Evolutionary conservation across 2,797 vertebrate genomes (phyloP), one percentile per base, ranked within the genome.

Genomic region (Chromis chromis): DNA sequence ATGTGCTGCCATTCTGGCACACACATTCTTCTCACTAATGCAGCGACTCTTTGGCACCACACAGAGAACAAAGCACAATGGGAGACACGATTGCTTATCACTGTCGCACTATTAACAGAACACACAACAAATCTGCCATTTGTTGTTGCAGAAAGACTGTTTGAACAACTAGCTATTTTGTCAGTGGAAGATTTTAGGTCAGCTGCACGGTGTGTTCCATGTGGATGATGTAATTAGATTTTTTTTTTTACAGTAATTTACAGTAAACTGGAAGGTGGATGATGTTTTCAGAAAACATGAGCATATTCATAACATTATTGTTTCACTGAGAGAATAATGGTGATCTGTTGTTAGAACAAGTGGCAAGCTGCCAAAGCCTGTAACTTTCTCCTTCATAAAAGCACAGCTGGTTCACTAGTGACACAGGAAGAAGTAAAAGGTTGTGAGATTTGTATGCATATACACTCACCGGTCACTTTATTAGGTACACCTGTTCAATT

Each of bases 41-140:
- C 61, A 46, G 57, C 60, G 48, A 28, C 42, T 59, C 14, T 69
- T 62, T 64, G 71, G 61, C 76, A 61, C 42, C 36, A 39, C 67
- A 48, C 63, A 40, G 49, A 3, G 22, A 60, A 3, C 70, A 76
- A 81, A 65, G 69, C 57, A 65, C 68, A 62, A 63, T 50, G 60
- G 49, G 60, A 72, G 67, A 72, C 63, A n/a, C 2, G 0, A 19
- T 54, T 8, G 55, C 67, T 66, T 50, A 44, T 76, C 60, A 16
- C 60, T 14, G 59, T 21, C 59, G 50, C 53, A 5, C 40, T n/a
- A 25, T 19, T 8, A 25, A 17, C 48, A 50, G 27, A 75, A 44
- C 31, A 17, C 48, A 50, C 33, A 75, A 44, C 31, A 14, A 31
- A 63, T 60, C 61, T 31, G 53, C 11, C 0, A 16, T 76, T 68